A percentile compares a stretch with the other conserved stretches of the same genome.
These are phyloP conservation scores for Myiozetetes cayanensis DNA, from an alignment of 2,113 vertebrate species.

Conservation along the genomic window DNA sequence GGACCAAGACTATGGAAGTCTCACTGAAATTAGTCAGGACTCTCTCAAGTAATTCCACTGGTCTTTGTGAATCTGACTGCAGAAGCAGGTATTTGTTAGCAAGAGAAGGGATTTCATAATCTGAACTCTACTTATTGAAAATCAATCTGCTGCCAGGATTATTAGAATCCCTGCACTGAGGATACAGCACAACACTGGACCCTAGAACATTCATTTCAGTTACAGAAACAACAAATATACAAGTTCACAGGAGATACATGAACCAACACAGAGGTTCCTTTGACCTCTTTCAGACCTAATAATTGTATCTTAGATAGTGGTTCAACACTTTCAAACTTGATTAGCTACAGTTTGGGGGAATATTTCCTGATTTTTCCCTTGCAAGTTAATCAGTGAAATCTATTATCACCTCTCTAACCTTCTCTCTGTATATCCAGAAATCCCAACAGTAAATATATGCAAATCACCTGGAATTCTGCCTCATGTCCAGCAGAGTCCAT, in stretches of 20 bases:
- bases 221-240: not conserved
- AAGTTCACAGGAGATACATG: not conserved
- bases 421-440: not conserved
- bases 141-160: not conserved
- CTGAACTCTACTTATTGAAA: not conserved
- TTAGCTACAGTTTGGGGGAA: not conserved
- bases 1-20: not conserved
- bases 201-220: not conserved
- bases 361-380: not conserved
- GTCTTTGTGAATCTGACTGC: not conserved
- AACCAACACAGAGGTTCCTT: not conserved
- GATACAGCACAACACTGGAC: not conserved
- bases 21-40: not conserved
- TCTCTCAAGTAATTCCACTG: not conserved
- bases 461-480: not conserved
- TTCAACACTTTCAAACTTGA: not conserved
- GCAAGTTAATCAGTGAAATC: not conserved
- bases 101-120: slow-evolving; percentile 1
- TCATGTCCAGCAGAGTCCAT: not conserved
- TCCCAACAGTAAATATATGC: not conserved
- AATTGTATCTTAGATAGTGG: not conserved
- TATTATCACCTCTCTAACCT: not conserved
- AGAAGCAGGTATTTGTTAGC: not conserved
- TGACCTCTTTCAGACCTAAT: not conserved
- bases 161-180: not conserved